Percentiles rank a stretch among this genome's conserved stretches.
phyloP scores from a whole-genome alignment of 1,140 invertebrate species.

The Stenopsyche tienmushanensis region DNA sequence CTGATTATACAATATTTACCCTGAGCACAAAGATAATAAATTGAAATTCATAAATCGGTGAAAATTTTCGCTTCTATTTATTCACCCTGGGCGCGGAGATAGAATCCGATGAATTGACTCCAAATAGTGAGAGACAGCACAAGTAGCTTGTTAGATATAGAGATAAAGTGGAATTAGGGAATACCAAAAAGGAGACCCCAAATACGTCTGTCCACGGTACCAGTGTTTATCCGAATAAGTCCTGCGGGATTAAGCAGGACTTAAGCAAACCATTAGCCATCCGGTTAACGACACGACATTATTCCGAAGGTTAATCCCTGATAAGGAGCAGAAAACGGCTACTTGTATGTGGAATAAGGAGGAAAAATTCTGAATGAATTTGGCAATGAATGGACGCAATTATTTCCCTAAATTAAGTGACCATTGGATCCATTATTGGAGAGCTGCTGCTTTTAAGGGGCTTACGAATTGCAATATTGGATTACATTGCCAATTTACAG shows the following conservation, averaged over 20 bases:
- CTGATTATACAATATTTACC: no score
- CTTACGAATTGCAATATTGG: no score
- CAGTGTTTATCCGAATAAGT: slow-evolving; percentile 19
- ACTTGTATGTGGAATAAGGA: background rate
- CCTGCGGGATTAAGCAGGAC: slow-evolving; percentile 19
- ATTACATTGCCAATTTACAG: no score
- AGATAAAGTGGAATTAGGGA: background rate
- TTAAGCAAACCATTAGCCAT: slow-evolving; percentile 29
- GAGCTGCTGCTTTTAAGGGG: no score
- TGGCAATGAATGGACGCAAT: background rate
- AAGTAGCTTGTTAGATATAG: background rate
- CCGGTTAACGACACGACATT: slow-evolving; percentile 25
- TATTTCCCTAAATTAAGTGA: no score
- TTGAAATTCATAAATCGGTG: no score
- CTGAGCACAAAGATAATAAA: no score
- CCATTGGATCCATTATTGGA: no score
- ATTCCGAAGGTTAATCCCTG: slow-evolving; percentile 19
- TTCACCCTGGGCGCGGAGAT: no score
- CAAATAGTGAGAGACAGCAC: background rate
- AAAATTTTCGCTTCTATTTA: no score
- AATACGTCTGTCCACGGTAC: background rate
- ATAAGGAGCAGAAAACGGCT: slow-evolving; percentile 11
- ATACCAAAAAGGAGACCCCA: slow-evolving; percentile 1
- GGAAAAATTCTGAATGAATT: background rate
- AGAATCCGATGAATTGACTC: background rate